Percentiles rank a stretch among this genome's conserved stretches.
phyloP scores from a whole-genome alignment of 2,888 invertebrate genomes.

The Theodoxus fluviatilis region DNA sequence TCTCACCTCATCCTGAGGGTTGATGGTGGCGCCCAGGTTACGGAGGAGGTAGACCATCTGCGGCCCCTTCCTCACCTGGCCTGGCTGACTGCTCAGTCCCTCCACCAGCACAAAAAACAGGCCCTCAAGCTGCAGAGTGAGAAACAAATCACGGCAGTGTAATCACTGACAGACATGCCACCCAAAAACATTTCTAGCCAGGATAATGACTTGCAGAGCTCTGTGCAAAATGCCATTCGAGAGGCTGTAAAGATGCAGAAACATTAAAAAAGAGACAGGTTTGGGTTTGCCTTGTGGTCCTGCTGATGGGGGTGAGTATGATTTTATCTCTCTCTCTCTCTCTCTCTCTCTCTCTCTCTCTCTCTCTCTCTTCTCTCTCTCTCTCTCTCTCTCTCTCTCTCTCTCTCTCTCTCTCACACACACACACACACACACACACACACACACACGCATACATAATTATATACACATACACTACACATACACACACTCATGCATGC shows the following conservation, averaged over 20 bases:
- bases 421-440: too few species aligned
- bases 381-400: background rate
- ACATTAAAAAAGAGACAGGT: too few species aligned
- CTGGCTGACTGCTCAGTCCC: conserved; percentile 27
- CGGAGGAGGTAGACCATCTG: conserved; percentile 43
- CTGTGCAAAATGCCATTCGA: too few species aligned
- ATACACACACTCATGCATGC: too few species aligned
- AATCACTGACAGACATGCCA: background rate
- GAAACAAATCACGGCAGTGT: background rate
- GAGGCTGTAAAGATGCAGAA: too few species aligned
- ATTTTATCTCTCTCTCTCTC: conserved; percentile 5
- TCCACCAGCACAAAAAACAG: conserved; percentile 33
- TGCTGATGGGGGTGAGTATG: too few species aligned
- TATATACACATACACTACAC: too few species aligned
- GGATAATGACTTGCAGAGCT: too few species aligned
- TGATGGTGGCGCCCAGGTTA: conserved; percentile 45
- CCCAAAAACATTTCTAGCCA: background rate
- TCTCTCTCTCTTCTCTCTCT: background rate
- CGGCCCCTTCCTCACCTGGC: conserved; percentile 27
- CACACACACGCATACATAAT: too few species aligned
- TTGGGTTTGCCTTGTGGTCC: conserved; percentile 16
- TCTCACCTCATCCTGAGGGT: conserved; percentile 41
- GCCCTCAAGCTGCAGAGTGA: conserved; percentile 29
- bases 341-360: conserved; percentile 4
- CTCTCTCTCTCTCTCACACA: background rate